A percentile compares a stretch with the other conserved stretches of the same genome.
phyloP scores from a whole-genome alignment of 2,113 vertebrate genomes.

The Suricata suricatta region DNA sequence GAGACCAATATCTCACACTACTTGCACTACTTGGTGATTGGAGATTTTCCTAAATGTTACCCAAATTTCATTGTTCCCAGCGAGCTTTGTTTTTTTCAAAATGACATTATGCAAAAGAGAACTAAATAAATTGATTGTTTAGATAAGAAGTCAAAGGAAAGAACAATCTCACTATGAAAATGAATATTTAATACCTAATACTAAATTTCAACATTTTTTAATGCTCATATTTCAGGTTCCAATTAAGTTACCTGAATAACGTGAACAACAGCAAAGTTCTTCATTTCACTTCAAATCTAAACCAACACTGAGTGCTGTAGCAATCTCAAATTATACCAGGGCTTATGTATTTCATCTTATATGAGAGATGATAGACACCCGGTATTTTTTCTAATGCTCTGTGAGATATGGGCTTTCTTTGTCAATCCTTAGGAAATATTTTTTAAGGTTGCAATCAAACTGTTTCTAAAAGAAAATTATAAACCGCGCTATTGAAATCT shows the following conservation, averaged over 20 bases:
- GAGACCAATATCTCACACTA: not conserved
- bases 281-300: slow-evolving; percentile 47
- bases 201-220: slow-evolving; percentile 24
- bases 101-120: not conserved
- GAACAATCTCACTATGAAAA: not conserved
- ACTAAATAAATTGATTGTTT: slow-evolving; percentile 3
- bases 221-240: slow-evolving; percentile 10
- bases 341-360: not conserved
- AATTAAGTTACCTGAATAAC: slow-evolving; percentile 31
- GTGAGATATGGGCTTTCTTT: not conserved
- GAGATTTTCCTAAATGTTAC: slow-evolving; percentile 28
- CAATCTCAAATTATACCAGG: not conserved
- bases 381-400: not conserved
- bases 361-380: not conserved
- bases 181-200: slow-evolving; percentile 15
- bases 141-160: slow-evolving; percentile 1
- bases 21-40: not conserved
- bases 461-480: slow-evolving; percentile 30
- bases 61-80: not conserved
- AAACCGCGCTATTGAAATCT: not conserved
- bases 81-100: not conserved
- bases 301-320: not conserved
- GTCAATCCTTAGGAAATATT: not conserved
- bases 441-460: not conserved
- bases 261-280: not conserved